A percentile compares a stretch with the other conserved stretches of the same genome.
Evolutionary conservation across 2,888 invertebrate genomes (phyloP).

Genomic region (Caenorhabditis panamensis): DNA sequence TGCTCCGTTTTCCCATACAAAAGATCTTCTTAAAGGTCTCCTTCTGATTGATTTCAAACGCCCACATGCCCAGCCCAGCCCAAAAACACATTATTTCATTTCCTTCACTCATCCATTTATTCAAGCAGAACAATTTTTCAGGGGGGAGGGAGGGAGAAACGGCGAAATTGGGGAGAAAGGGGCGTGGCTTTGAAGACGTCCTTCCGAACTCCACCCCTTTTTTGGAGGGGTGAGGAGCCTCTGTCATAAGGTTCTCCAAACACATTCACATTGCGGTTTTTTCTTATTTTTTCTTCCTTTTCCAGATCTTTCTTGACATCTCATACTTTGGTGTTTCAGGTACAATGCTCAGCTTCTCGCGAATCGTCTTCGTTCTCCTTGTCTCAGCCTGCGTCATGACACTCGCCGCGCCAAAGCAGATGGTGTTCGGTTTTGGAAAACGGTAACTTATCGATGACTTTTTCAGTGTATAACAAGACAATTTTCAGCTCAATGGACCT

Average conservation of each 20-base stretch:
- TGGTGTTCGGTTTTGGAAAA: conserved; percentile 68
- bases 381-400: conserved; percentile 56
- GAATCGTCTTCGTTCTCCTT: conserved; percentile 60
- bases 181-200: conserved; percentile 48
- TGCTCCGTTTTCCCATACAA: not conserved
- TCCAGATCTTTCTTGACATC: not conserved
- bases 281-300: not conserved
- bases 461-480: not conserved
- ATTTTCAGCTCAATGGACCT: conserved; percentile 26
- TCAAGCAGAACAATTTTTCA: conserved; percentile 28
- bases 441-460: conserved; percentile 30
- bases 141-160: conserved; percentile 7
- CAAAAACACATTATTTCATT: conserved; percentile 1
- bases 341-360: conserved; percentile 66
- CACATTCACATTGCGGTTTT: conserved; percentile 33
- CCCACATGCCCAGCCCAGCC: conserved; percentile 3
- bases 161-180: conserved; percentile 6
- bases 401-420: conserved; percentile 62
- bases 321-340: conserved; percentile 30
- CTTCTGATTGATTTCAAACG: conserved; percentile 26
- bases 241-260: conserved; percentile 26
- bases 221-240: conserved; percentile 30
- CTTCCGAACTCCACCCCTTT: conserved; percentile 52
- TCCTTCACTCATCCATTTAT: conserved; percentile 11
- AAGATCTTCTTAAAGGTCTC: not conserved